phyloP scores from a whole-genome alignment of 2,113 vertebrate species.

The Proterorhinus semilunaris region DNA sequence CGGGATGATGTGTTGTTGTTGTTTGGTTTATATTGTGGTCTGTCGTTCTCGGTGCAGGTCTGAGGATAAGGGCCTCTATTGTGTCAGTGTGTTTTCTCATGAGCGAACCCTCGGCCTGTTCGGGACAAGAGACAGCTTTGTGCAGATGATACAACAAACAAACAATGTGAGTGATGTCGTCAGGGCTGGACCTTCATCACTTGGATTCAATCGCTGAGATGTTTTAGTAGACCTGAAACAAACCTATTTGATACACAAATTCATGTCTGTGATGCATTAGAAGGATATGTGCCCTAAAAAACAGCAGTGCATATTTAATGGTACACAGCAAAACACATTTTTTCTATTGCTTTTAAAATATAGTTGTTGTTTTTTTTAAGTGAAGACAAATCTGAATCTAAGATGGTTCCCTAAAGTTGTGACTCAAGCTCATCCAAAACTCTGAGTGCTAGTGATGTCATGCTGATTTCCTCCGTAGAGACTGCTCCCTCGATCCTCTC shows the following conservation, averaged over 20 bases:
- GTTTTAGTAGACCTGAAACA: no score
- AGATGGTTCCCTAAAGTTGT: no score
- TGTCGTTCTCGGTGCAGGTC: background rate
- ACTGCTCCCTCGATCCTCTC: background rate
- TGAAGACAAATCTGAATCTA: no score
- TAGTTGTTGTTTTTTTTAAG: no score
- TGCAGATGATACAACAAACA: background rate
- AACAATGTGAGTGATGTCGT: background rate
- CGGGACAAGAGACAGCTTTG: background rate
- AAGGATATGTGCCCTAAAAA: no score
- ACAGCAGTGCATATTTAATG: no score
- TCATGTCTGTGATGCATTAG: no score
- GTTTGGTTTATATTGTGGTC: background rate
- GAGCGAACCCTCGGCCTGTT: background rate
- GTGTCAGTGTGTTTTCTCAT: background rate
- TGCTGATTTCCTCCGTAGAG: background rate
- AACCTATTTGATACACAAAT: no score
- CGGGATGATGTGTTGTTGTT: background rate
- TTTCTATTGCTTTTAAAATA: no score
- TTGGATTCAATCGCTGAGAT: background rate
- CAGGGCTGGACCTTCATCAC: background rate
- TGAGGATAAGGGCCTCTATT: constrained; percentile 3
- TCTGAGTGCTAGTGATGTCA: background rate
- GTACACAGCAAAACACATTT: no score
- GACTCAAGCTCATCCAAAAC: background rate